Evolutionary conservation across 92 coral and sea anemone genomes (phyloP).

Genomic region (Zoanthus sansibaricus): DNA sequence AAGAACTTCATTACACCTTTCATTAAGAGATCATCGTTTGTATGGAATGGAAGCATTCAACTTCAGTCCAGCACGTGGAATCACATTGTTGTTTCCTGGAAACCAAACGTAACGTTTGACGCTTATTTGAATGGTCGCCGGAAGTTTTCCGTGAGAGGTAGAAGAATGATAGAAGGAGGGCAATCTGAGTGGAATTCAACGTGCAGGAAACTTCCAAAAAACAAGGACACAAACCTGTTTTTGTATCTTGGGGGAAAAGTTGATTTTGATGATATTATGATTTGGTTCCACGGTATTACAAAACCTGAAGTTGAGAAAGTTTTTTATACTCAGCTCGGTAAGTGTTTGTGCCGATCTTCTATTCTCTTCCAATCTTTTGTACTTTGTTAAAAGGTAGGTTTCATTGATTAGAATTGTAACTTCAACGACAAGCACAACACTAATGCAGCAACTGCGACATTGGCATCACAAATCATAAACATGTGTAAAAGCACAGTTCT

Average conservation of each 20-base stretch:
- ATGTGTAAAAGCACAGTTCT: no score
- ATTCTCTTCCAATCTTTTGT: no score
- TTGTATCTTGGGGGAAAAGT: conserved; percentile 39
- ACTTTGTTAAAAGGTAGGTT: no score
- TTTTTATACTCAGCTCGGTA: conserved; percentile 21
- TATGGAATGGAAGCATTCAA: conserved; percentile 10
- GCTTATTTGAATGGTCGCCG: conserved; percentile 12
- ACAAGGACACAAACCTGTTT: not conserved
- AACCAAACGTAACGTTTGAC: not conserved
- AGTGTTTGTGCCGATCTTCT: not conserved
- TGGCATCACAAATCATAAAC: no score
- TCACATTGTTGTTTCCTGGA: conserved; percentile 22
- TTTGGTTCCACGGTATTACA: conserved; percentile 17
- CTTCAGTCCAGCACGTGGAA: conserved; percentile 6
- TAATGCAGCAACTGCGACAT: no score
- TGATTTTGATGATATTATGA: conserved; percentile 14
- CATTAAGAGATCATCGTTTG: not conserved
- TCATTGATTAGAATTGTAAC: no score
- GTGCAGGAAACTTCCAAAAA: not conserved
- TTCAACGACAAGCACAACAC: no score
- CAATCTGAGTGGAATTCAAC: not conserved
- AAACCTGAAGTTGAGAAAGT: not conserved
- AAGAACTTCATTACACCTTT: not conserved
- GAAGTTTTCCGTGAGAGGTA: not conserved
- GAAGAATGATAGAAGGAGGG: not conserved